A percentile compares a stretch with the other conserved stretches of the same genome.
These are phyloP conservation scores for Carpatolechia fugitivella DNA, from an alignment of 2,888 invertebrate genomes.

Conservation along the genomic window DNA sequence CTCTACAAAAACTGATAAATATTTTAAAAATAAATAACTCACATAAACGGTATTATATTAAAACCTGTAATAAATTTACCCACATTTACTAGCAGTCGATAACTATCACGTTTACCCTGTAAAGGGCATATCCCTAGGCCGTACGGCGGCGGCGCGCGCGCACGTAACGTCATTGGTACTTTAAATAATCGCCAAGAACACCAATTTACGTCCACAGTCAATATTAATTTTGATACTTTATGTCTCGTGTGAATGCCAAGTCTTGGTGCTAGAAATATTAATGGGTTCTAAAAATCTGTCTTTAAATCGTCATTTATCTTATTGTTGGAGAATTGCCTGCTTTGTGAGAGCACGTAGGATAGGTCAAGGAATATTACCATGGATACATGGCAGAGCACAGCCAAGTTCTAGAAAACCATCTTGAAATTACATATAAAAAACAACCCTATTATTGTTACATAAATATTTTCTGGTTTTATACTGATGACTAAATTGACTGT, in stretches of 20 bases:
- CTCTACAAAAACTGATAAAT: too few species aligned
- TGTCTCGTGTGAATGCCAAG: slow-evolving; percentile 8
- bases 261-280: neutral
- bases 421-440: neutral
- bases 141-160: slow-evolving; percentile 25
- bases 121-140: slow-evolving; percentile 1
- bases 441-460: too few species aligned
- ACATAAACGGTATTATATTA: neutral
- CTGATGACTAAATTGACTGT: too few species aligned
- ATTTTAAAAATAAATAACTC: too few species aligned
- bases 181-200: slow-evolving; percentile 49
- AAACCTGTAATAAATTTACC: neutral
- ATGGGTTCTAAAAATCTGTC: slow-evolving; percentile 30
- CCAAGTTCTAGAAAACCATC: neutral
- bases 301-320: slow-evolving; percentile 6
- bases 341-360: neutral
- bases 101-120: neutral
- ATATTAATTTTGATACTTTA: slow-evolving; percentile 15
- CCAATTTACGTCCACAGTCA: slow-evolving; percentile 8
- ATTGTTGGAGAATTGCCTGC: neutral
- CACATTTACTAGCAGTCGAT: neutral
- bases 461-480: too few species aligned
- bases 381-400: neutral
- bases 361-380: neutral
- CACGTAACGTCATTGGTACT: slow-evolving; percentile 51